Percentiles rank a stretch among this genome's conserved stretches.
phyloP scores from a whole-genome alignment of 2,888 invertebrate species.

The Caenorhabditis panamensis region DNA sequence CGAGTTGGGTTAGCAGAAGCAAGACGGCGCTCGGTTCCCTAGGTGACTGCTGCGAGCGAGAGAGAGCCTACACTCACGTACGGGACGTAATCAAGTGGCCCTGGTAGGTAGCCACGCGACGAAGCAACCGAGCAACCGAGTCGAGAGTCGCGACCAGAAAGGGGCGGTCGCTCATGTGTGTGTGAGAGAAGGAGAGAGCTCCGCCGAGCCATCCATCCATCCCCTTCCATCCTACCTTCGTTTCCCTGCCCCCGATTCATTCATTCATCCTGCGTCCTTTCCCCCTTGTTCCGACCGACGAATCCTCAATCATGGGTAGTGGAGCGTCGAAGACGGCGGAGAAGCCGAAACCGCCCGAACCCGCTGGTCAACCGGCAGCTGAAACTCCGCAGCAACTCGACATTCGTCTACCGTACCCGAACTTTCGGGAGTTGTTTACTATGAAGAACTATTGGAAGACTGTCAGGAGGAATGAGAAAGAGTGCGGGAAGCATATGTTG shows the following conservation, averaged over 20 bases:
- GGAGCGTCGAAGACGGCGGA: constrained; percentile 61
- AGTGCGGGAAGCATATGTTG: constrained; percentile 76
- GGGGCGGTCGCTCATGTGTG: not conserved
- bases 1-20: too few relatives aligned
- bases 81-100: constrained; percentile 10
- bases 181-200: too few relatives aligned
- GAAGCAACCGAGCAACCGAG: not conserved
- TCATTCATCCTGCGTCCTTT: too few relatives aligned
- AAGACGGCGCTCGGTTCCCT: constrained; percentile 7
- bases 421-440: constrained; percentile 80
- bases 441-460: constrained; percentile 81
- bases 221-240: too few relatives aligned
- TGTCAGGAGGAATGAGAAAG: constrained; percentile 75
- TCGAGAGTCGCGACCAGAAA: not conserved
- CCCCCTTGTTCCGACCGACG: too few relatives aligned
- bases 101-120: too few relatives aligned
- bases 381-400: constrained; percentile 70
- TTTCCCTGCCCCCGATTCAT: too few relatives aligned
- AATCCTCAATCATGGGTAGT: constrained; percentile 67
- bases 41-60: not conserved
- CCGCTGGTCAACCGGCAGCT: constrained; percentile 60
- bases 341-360: constrained; percentile 59
- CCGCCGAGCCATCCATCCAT: too few relatives aligned
- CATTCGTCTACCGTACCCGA: constrained; percentile 75
- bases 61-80: not conserved